Base-by-base conservation (phyloP, 2,888 invertebrate species). In the Platypus cylindrus region DNA sequence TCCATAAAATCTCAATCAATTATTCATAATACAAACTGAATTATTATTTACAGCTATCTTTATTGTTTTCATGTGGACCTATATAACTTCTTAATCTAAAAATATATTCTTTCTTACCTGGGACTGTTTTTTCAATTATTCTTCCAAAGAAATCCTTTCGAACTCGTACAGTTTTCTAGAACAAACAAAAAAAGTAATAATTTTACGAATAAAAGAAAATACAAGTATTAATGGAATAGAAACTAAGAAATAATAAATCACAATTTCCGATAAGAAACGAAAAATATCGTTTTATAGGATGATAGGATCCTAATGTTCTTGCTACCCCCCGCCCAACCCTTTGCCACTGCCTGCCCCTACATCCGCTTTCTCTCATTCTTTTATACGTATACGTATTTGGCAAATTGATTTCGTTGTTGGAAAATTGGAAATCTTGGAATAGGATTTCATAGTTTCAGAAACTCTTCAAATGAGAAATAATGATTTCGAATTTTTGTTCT, bases 121-220 rank as follows among this genome's bases (percentile, higher is more conserved):
- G 31, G 12, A 45, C 32, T 12, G 45, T 22, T 39, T 45, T 48
- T 14, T 37, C 25, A 3, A 53, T 41, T 2, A 56, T 39, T 31
- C 63, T 49, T 3, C 63, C 63, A 39, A 64, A 64, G 46, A 64
- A 63, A 45, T 64, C 63, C 45, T 54, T 59, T 5, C 47, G 46
- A 12, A 54, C 46, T 12, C n/a, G n/a, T n/a, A 44, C 33, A 59
- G 60, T 31, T 62, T 62, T 56, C 17, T 60, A 61, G 37, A 49
- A 48, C 48, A 47, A 39, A 46, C 30, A 41, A 32, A 40, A 35
- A 35, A 33, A 45, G 44, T 47, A 43, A 43, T n/a, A n/a, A n/a
- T n/a, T 41, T 33, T 17, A 34, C 27, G 42, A 42, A 45, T 39
- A 41, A 47, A 45, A 45, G 41, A 44, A 41, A 29, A 37, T 35